Base-by-base conservation (phyloP, 1,140 invertebrate genomes). In the Rhagoletis zephyria region DNA sequence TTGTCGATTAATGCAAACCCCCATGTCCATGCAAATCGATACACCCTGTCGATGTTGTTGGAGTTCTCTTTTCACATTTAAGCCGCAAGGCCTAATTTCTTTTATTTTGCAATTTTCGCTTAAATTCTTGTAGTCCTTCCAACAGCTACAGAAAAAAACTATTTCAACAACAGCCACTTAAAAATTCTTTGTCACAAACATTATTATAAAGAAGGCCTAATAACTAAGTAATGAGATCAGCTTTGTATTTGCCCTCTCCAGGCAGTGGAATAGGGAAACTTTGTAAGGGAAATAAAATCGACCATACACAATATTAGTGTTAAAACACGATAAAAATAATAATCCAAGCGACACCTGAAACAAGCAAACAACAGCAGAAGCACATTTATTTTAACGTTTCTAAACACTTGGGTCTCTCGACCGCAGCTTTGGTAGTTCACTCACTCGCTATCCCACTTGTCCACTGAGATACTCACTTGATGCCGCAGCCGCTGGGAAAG, bases 281-380 rank as follows among this genome's bases (percentile, higher is more conserved):
- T 74, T 42, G 3, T 16, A 81, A 30, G 30, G n/a, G 48, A 81
- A 56, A n/a, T 42, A 56, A 56, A 81, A 81, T 56, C 48, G 74
- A 81, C 48, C 45, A 48, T 16, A 81, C 45, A 81, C 14, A 81
- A 81, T 45, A 56, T 81, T 56, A 81, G 74, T 48, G 74, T 10
- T 4, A 56, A 81, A 81, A 19, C 48, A 48, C 45, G 74, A 81
- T 81, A 81, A 81, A 81, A 81, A 81, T 81, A 81, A 56, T 56
- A 81, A 81, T 51, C 48, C 19, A 81, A 81, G n/a, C 48, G 48
- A 81, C 74, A 81, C 74, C 74, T 81, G 48, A n/a, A 81, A 81
- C 74, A 81, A 56, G n/a, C 74, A 30, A 51, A 56, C 74, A 81
- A 51, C 74, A 81, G 19, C 74, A 81, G 42, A 10, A 81, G 56